Evolutionary conservation across 2,797 vertebrate genomes (phyloP).

Genomic region (Sternotherus odoratus): DNA sequence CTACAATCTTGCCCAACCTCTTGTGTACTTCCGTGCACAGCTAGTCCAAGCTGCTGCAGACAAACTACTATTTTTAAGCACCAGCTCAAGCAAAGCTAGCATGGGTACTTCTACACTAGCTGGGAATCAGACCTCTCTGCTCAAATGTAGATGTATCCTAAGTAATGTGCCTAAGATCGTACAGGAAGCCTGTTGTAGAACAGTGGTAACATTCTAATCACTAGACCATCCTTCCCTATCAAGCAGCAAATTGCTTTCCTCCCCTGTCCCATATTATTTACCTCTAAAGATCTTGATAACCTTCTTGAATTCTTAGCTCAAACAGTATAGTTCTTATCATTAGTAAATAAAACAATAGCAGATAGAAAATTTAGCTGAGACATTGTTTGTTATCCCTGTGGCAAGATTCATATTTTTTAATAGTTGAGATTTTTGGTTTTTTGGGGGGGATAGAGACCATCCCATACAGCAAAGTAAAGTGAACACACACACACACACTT

Average conservation of each 20-base stretch:
- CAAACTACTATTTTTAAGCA: background rate
- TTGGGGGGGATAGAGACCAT: constrained; percentile 40
- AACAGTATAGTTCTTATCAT: background rate
- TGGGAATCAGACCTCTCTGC: background rate
- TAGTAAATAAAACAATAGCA: constrained; percentile 56
- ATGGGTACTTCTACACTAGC: background rate
- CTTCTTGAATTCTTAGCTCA: background rate
- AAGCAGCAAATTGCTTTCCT: background rate
- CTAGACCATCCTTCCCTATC: background rate
- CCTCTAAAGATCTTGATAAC: background rate
- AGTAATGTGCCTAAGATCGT: background rate
- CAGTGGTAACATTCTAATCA: background rate
- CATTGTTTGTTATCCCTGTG: background rate
- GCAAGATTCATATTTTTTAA: background rate
- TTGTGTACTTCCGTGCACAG: background rate
- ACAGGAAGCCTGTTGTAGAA: background rate
- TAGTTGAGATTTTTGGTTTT: constrained; percentile 43
- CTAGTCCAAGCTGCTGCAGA: background rate
- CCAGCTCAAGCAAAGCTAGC: background rate
- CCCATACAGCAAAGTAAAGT: background rate
- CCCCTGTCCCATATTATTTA: background rate
- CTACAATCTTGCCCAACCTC: background rate
- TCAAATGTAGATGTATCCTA: background rate
- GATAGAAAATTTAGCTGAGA: constrained; percentile 36
- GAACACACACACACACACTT: constrained; percentile 5